Percentiles rank a stretch among this genome's conserved stretches.
Evolutionary conservation across 2,888 invertebrate species (phyloP).

Genomic region (Ophion slaviceki): DNA sequence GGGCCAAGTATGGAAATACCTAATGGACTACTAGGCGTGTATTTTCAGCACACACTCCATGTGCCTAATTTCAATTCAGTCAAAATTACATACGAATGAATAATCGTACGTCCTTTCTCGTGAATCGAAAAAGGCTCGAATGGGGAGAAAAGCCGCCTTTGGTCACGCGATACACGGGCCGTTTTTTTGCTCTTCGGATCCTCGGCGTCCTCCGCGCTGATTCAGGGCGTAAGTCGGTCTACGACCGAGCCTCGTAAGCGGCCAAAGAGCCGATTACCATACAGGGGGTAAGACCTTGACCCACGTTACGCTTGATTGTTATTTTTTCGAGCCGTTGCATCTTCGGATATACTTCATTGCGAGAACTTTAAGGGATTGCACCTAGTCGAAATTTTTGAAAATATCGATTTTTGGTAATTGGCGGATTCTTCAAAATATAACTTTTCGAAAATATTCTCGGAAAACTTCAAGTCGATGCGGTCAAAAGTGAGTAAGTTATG

Average conservation of each 20-base stretch:
- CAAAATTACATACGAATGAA: not conserved
- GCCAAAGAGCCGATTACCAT: constrained; percentile 30
- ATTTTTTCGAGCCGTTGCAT: constrained; percentile 9
- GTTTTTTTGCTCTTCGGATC: not conserved
- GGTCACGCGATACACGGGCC: constrained; percentile 33
- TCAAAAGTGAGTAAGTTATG: too few species aligned
- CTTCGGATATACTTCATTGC: not conserved
- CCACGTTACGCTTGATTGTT: constrained; percentile 5
- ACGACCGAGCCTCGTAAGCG: constrained; percentile 2
- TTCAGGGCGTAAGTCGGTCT: constrained; percentile 20
- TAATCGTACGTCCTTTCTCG: not conserved
- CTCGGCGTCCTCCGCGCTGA: not conserved
- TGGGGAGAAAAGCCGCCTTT: constrained; percentile 11
- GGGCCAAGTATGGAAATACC: not conserved
- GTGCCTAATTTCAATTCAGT: constrained; percentile 5
- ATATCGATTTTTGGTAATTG: too few species aligned
- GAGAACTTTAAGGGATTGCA: not conserved
- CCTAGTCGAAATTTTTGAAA: too few species aligned
- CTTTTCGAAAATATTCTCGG: too few species aligned
- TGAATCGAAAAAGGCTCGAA: constrained; percentile 21
- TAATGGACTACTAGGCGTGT: not conserved
- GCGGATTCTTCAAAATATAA: too few species aligned
- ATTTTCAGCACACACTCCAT: not conserved
- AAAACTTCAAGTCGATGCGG: too few species aligned
- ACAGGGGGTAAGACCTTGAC: constrained; percentile 22